phyloP scores from a whole-genome alignment of 2,113 vertebrate species.

The Micromys minutus region DNA sequence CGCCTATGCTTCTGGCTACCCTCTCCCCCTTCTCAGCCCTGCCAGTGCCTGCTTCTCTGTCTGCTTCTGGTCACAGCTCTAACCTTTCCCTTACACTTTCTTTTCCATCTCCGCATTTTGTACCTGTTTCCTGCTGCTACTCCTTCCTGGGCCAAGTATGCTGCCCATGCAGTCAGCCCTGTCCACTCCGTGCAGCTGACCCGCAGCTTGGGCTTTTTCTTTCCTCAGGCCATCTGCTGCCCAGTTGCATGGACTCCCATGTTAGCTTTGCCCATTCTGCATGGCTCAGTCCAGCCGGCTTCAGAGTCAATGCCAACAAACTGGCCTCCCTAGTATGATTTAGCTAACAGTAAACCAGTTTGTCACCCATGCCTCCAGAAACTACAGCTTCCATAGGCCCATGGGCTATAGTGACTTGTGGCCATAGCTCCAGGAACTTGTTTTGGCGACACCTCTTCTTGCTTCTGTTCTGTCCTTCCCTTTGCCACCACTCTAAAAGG shows the following conservation, averaged over 20 bases:
- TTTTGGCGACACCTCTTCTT: not conserved
- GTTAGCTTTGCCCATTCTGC: not conserved
- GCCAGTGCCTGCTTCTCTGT: not conserved
- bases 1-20: too few species aligned
- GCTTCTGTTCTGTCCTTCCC: not conserved
- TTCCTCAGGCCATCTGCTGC: not conserved
- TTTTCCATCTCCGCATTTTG: not conserved
- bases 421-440: not conserved
- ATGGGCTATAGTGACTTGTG: not conserved
- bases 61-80: not conserved
- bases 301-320: not conserved
- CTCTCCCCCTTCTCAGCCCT: not conserved
- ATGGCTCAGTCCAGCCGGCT: not conserved
- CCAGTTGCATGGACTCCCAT: not conserved
- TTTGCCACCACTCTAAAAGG: not conserved
- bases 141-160: not conserved
- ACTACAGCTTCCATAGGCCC: not conserved
- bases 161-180: not conserved
- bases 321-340: not conserved
- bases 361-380: not conserved
- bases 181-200: not conserved
- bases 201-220: too few species aligned
- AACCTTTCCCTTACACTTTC: not conserved
- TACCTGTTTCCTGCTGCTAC: not conserved
- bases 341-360: not conserved